Conservation (phyloP, 1,140 invertebrate genomes). For the Drosophila persimilis region DNA sequence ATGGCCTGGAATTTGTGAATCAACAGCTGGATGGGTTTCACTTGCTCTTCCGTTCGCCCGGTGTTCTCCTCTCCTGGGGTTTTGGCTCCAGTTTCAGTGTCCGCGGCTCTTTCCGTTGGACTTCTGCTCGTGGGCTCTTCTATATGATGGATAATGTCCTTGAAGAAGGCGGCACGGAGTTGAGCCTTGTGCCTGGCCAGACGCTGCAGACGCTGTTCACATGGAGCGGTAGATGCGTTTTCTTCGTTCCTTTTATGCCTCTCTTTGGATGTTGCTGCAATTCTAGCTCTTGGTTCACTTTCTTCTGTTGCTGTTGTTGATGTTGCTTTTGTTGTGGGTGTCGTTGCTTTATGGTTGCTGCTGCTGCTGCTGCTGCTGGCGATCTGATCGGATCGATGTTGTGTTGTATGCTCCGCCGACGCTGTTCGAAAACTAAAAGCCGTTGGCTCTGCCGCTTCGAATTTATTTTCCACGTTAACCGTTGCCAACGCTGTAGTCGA, state of each 20-base stretch:
- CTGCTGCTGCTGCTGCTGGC: conserved; percentile 1
- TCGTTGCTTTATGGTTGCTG: conserved; percentile 4
- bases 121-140: not conserved
- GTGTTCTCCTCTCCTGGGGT: conserved; percentile 1
- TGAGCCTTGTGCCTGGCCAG: conserved; percentile 64
- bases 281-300: not conserved
- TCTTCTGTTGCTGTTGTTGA: conserved; percentile 3
- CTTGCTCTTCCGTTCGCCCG: conserved; percentile 1
- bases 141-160: conserved; percentile 34
- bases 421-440: conserved; percentile 80
- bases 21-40: conserved; percentile 46
- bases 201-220: conserved; percentile 31
- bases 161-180: conserved; percentile 62
- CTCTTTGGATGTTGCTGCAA: too few relatives aligned
- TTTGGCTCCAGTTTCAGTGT: not conserved
- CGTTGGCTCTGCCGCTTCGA: conserved; percentile 66
- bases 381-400: conserved; percentile 4
- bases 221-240: conserved; percentile 25
- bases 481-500: conserved; percentile 22
- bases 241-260: not conserved
- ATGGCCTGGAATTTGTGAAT: conserved; percentile 66
- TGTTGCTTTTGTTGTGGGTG: conserved; percentile 4
- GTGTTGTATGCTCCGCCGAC: conserved; percentile 68
- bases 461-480: conserved; percentile 81
- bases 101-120: not conserved